Evolutionary conservation across 1,140 invertebrate genomes (phyloP).

Genomic region (Mycetomoellerius zeteki): DNA sequence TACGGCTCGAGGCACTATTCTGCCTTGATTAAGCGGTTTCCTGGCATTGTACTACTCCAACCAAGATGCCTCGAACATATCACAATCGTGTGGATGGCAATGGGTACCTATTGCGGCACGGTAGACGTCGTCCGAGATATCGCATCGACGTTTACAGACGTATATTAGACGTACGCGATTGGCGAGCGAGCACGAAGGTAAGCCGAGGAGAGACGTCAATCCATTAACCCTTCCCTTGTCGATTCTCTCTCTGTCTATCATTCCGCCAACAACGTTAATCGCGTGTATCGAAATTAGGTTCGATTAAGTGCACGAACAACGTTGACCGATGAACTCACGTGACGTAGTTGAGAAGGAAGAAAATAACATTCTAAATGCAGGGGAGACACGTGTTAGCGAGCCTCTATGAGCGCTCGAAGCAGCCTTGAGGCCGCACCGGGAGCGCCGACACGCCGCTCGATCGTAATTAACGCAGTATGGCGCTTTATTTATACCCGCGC

Average conservation of each 20-base stretch:
- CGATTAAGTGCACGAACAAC: slow-evolving; percentile 2
- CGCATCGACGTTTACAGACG: slow-evolving; percentile 64
- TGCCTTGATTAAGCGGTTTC: slow-evolving; percentile 72
- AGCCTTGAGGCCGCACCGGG: slow-evolving; percentile 37
- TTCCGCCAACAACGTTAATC: slow-evolving; percentile 56
- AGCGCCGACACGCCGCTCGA: slow-evolving; percentile 56
- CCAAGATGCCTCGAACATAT: slow-evolving; percentile 44
- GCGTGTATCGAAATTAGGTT: slow-evolving; percentile 43
- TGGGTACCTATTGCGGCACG: background rate
- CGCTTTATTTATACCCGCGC: slow-evolving; percentile 73
- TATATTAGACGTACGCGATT: slow-evolving; percentile 73
- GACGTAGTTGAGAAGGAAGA: background rate
- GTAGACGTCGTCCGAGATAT: slow-evolving; percentile 52
- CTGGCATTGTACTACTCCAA: slow-evolving; percentile 48
- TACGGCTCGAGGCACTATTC: slow-evolving; percentile 26
- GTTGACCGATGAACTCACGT: slow-evolving; percentile 4
- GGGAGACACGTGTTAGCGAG: slow-evolving; percentile 9
- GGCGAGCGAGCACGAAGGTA: slow-evolving; percentile 32
- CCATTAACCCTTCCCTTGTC: slow-evolving; percentile 69
- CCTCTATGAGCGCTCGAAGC: slow-evolving; percentile 21
- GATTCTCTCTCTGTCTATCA: slow-evolving; percentile 44
- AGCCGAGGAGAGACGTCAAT: slow-evolving; percentile 66
- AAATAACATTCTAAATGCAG: slow-evolving; percentile 12
- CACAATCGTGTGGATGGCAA: slow-evolving; percentile 61
- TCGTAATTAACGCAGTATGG: slow-evolving; percentile 75